Evolutionary conservation across 2,888 invertebrate species (phyloP), one percentile per base, ranked within the genome.

Genomic region (Habroteleia sp.): DNA sequence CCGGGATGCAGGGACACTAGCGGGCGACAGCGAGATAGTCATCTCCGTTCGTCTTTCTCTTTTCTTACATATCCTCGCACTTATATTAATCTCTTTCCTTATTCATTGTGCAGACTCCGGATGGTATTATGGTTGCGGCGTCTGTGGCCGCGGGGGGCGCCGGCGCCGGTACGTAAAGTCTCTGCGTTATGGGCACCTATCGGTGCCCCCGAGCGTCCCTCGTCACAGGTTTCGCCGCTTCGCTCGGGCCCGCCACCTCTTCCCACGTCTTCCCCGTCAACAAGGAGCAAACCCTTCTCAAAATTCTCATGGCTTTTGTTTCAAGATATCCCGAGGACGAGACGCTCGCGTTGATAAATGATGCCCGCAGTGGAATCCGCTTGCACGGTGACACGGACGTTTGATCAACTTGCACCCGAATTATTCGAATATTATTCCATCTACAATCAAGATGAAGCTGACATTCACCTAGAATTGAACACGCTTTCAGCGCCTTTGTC

Each of bases 111-210:
- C 74, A 39, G 31, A 41, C 78, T 74, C 79, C 77, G 75, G 74
- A 76, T 77, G 78, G 83, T 84, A 84, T 85, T 86, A 85, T 84
- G 82, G 82, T 85, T 82, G 85, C 86, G 85, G 86, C 84, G 88
- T 88, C 88, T 88, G 88, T 87, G 87, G 85, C 88, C 85, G 87
- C 88, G 87, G 88, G 88, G 87, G 88, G 88, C 86, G 83, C 86
- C 88, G 88, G 88, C 88, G 88, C 88, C 88, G 86, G 83, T 84
- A 84, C 86, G 86, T 87, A 88, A 88, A 87, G 81, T 88, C 83
- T 82, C 83, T 82, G 86, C 83, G 84, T 87, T 88, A 88, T 85
- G 84, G 82, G 66, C 77, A 77, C 80, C 79, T 72, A 60, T 41
- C 48, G 17, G 42, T 20, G 60, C 79, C 77, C 58, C 63, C 62